These are phyloP conservation scores for Hydractinia echinata DNA, from an alignment of 30 jellyfish, hydroid and myxozoan genomes.

Conservation along the genomic window DNA sequence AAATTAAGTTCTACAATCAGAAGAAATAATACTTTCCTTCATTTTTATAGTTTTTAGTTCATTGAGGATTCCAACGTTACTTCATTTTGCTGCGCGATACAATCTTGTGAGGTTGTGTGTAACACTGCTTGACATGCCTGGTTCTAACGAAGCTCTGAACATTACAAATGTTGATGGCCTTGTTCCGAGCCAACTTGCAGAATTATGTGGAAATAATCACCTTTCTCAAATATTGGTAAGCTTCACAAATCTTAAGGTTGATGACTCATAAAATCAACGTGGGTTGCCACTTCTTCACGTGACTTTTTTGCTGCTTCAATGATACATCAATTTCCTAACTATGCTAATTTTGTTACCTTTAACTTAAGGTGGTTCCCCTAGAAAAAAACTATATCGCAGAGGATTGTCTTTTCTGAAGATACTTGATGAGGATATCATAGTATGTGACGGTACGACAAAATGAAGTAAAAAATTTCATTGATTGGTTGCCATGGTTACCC, in stretches of 20 bases:
- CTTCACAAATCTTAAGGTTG: neutral
- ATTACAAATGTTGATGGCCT: constrained; percentile 25
- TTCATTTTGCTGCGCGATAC: constrained; percentile 77
- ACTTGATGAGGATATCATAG: no score
- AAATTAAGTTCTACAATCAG: neutral
- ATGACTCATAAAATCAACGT: no score
- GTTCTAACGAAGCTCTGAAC: constrained; percentile 54
- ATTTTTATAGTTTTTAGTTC: neutral
- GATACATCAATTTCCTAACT: no score
- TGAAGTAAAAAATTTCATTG: no score
- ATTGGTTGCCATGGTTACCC: no score
- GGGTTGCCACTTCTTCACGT: no score
- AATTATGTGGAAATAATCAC: constrained; percentile 30
- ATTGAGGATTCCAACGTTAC: constrained; percentile 50
- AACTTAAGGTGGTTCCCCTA: no score
- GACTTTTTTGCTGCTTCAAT: no score
- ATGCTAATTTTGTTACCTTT: no score
- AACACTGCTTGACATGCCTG: constrained; percentile 50
- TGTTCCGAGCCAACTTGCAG: constrained; percentile 48
- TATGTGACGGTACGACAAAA: no score
- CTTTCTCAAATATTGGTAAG: constrained; percentile 46
- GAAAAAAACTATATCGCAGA: no score
- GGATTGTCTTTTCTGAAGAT: no score
- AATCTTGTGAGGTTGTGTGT: constrained; percentile 38
- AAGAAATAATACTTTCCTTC: neutral